Base-by-base conservation (phyloP, 2,113 vertebrate genomes). In the Tetrax tetrax region DNA sequence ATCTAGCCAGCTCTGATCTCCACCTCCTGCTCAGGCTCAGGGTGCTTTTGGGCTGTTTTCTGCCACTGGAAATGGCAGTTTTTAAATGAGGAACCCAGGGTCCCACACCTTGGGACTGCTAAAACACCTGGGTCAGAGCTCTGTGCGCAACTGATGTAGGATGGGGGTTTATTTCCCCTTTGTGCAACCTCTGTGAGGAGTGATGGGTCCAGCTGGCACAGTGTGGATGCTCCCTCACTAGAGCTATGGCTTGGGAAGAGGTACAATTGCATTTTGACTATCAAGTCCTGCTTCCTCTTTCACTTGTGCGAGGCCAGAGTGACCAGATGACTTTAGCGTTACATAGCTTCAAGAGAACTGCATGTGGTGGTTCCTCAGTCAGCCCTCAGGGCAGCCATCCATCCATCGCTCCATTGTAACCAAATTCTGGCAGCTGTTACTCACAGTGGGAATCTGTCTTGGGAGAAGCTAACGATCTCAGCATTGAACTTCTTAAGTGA, bases 171-270 rank as follows among this genome's bases (percentile, higher is more conserved):
- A 14, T 76, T 43, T 61, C 70, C 41, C 16, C 27, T 56, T 70
- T 31, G 1, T 23, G 20, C 27, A 47, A 9, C 13, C 56, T 27
- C 25, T 1, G 1, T 0, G 2, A 48, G 29, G 28, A 43, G 35
- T 2, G 3, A 7, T 38, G 54, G 28, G 47, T 33, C 65, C 1
- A 1, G 25, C n/a, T 28, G 31, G 4, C 35, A 2, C 1, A 3
- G 12, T 33, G n/a, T 10, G 65, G 57, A 10, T 8, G 6, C 19
- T 72, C 19, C 61, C 7, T 76, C 25, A 2, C 48, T 25, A 10
- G 43, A 33, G 15, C 5, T 35, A 4, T 1, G 19, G n/a, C 45
- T 64, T 21, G 21, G 18, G 28, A 20, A 28, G 28, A 28, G 33
- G 22, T 21, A 22, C 28, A 20, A 56, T 37, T 59, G 35, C 12